Conservation (phyloP, 2,888 invertebrate species). For the Trichopria drosophilae region DNA sequence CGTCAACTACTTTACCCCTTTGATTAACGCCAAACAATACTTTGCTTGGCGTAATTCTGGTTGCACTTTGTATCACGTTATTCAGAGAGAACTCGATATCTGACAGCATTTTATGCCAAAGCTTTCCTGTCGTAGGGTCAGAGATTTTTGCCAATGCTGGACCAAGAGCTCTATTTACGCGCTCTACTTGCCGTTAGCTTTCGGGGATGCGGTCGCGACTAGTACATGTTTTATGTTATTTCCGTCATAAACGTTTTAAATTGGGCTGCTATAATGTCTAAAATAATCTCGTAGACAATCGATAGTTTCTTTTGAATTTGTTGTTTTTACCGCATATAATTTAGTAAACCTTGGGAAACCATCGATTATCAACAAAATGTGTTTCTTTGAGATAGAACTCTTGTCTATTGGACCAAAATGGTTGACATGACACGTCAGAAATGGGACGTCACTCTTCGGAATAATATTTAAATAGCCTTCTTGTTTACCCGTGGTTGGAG, state of each 20-base stretch:
- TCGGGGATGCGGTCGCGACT: too few species aligned
- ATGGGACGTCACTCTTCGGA: slow-evolving; percentile 3
- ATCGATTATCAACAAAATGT: slow-evolving; percentile 1
- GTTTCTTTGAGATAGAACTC: neutral
- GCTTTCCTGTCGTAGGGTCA: neutral
- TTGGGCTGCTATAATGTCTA: too few species aligned
- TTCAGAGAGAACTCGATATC: neutral
- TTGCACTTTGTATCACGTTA: neutral
- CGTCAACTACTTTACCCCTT: neutral
- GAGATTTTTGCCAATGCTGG: slow-evolving; percentile 1
- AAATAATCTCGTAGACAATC: too few species aligned
- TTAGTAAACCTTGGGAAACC: slow-evolving; percentile 38
- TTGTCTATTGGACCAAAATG: slow-evolving; percentile 38
- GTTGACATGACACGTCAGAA: slow-evolving; percentile 27
- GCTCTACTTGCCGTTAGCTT: too few species aligned
- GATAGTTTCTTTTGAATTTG: too few species aligned
- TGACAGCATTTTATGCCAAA: neutral
- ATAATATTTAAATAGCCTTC: slow-evolving; percentile 9
- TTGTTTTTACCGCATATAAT: slow-evolving; percentile 36
- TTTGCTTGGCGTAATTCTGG: neutral
- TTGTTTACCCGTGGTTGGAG: slow-evolving; percentile 6
- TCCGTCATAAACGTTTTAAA: too few species aligned
- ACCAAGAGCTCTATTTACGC: too few species aligned
- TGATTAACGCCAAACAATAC: slow-evolving; percentile 1
- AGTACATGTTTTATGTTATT: too few species aligned